Base-by-base conservation (phyloP, 1,140 invertebrate genomes). In the Maconellicoccus hirsutus region DNA sequence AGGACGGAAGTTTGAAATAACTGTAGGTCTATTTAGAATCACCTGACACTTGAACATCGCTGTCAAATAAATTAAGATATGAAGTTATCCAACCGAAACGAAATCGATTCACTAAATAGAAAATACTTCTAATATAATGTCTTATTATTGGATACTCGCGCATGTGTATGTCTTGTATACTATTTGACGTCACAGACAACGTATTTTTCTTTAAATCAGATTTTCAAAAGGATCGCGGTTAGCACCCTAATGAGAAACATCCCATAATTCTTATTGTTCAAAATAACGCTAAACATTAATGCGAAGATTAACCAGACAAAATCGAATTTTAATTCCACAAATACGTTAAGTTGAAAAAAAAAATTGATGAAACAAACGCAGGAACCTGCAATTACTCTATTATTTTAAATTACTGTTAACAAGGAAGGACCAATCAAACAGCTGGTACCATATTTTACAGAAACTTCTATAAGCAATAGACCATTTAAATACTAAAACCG, bases 51-150 rank as follows among this genome's bases (percentile, higher is more conserved):
- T 25, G 19, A 23, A 66, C 7, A 22, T 66, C 22, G 14, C 61
- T 66, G 61, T 66, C 61, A 66, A 66, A 66, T 25, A 25, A 66
- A 66, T 66, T 66, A 66, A 66, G 61, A 66, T 66, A 26, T 25
- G 19, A 66, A 66, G 61, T 66, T 23, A 66, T 25, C 61, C 61
- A 66, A 66, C 61, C 25, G 61, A 23, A 66, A 66, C 61, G 10
- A 66, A 66, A 66, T 66, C 61, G 61, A 66, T 66, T 66, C 61
- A 16, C 61, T 66, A 66, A 6, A 22, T 3, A 59, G 16, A 59
- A 12, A 33, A 33, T 33, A 33, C 29, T 33, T n/a, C n/a, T n/a
- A n/a, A 33, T 33, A 33, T 33, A 16, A 52, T 8, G 42, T 52
- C 42, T 16, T n/a, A n/a, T n/a, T n/a, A n/a, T n/a, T n/a, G n/a